Conservation (phyloP, 2,888 invertebrate genomes). For the Acrobasis repandana region DNA sequence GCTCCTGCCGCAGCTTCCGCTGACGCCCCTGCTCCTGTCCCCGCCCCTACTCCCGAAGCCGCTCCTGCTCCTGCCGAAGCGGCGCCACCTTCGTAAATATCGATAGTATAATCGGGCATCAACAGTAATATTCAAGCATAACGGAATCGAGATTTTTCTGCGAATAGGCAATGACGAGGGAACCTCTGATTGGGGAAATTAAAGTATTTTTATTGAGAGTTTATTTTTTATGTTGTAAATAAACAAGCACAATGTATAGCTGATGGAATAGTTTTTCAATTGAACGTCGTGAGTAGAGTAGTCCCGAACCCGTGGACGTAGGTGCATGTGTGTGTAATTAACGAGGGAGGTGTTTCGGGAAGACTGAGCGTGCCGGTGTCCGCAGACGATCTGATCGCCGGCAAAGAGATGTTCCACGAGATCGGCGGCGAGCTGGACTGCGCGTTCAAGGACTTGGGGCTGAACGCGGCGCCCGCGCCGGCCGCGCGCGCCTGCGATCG, state of each 20-base stretch:
- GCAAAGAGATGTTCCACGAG: slow-evolving; percentile 95
- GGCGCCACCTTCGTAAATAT: slow-evolving; percentile 35
- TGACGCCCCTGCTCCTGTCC: not conserved
- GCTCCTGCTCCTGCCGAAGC: slow-evolving; percentile 33
- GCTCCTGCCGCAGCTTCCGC: slow-evolving; percentile 32
- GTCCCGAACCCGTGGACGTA: slow-evolving; percentile 29
- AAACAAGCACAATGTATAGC: slow-evolving; percentile 63
- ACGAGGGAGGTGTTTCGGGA: slow-evolving; percentile 29
- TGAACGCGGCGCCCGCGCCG: slow-evolving; percentile 45
- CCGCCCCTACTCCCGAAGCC: slow-evolving; percentile 31
- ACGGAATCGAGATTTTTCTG: not conserved
- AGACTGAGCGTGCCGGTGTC: slow-evolving; percentile 58
- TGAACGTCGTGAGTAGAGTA: slow-evolving; percentile 27
- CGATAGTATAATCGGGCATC: not conserved
- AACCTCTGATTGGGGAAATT: not conserved
- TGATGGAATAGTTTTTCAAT: slow-evolving; percentile 72
- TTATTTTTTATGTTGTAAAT: slow-evolving; percentile 60
- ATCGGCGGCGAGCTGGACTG: slow-evolving; percentile 96
- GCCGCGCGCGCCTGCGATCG: slow-evolving; percentile 58
- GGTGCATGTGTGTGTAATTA: slow-evolving; percentile 52
- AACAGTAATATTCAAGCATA: not conserved
- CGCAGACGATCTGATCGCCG: slow-evolving; percentile 91
- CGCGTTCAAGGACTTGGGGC: slow-evolving; percentile 89
- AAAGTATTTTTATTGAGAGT: slow-evolving; percentile 24
- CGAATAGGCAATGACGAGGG: not conserved